These are phyloP conservation scores for Limosa lapponica DNA, from an alignment of 2,797 vertebrate species.

Conservation along the genomic window DNA sequence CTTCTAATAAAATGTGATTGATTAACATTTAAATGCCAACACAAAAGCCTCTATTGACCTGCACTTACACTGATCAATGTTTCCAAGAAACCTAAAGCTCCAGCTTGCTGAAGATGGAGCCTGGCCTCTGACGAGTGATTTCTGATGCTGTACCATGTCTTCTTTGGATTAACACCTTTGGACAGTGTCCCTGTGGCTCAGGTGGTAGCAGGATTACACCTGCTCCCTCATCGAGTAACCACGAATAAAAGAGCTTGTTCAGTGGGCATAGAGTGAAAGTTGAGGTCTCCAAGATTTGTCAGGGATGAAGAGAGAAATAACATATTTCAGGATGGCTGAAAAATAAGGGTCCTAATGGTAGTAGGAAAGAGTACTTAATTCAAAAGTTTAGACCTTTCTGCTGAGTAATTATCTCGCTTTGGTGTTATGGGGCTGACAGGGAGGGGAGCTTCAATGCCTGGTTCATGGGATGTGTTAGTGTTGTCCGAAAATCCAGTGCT, in stretches of 20 bases:
- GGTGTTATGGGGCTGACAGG: neutral
- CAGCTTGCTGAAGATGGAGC: neutral
- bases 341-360: neutral
- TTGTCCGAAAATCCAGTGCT: neutral
- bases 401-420: neutral
- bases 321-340: neutral
- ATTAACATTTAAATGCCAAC: constrained; percentile 78
- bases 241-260: neutral
- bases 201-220: neutral
- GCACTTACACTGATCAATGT: constrained; percentile 71
- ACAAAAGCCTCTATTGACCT: constrained; percentile 65
- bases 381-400: neutral
- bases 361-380: neutral
- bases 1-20: constrained; percentile 75
- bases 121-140: constrained; percentile 11
- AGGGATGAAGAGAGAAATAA: neutral
- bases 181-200: constrained; percentile 9
- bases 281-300: neutral
- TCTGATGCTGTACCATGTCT: constrained; percentile 13
- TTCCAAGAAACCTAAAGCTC: constrained; percentile 72
- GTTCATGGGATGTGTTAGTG: neutral
- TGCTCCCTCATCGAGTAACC: neutral
- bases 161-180: constrained; percentile 56
- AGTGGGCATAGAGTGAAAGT: neutral
- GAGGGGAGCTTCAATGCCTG: neutral